phyloP scores from a whole-genome alignment of 2,797 vertebrate genomes.

The Eleutherodactylus coqui region DNA sequence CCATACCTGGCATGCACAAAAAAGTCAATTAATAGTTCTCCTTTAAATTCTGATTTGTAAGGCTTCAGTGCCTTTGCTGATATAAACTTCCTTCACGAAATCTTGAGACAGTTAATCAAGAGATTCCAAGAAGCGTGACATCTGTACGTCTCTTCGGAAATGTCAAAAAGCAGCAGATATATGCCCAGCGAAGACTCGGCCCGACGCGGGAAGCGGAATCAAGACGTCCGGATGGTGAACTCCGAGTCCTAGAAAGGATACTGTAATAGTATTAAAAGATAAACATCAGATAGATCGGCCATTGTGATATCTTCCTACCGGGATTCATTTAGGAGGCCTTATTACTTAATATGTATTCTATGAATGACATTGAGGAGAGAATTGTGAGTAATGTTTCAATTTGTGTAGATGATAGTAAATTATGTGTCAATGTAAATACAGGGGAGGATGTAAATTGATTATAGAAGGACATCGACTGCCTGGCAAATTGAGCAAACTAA shows the following conservation, averaged over 20 bases:
- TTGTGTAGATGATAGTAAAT: conserved; percentile 64
- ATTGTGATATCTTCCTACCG: conserved; percentile 25
- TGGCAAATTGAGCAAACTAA: conserved; percentile 60
- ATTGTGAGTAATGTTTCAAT: conserved; percentile 64
- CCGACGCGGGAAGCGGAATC: not conserved
- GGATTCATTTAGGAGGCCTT: conserved; percentile 40
- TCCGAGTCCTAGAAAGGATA: not conserved
- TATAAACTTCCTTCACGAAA: conserved; percentile 35
- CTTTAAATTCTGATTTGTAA: conserved; percentile 59
- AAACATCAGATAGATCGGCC: conserved; percentile 22
- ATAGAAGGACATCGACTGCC: conserved; percentile 58
- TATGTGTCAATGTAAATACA: conserved; percentile 64
- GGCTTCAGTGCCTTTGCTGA: conserved; percentile 45
- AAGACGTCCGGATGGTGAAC: not conserved
- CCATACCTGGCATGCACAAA: conserved; percentile 27
- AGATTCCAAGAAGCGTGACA: conserved; percentile 28
- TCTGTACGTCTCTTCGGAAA: conserved; percentile 25
- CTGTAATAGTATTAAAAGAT: not conserved
- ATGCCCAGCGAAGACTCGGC: not conserved
- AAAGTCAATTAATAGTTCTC: conserved; percentile 58
- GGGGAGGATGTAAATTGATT: conserved; percentile 62
- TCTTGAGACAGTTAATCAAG: conserved; percentile 51
- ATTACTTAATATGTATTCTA: conserved; percentile 60
- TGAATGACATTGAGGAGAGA: conserved; percentile 60
- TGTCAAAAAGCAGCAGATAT: conserved; percentile 10